These are phyloP conservation scores for Galendromus occidentalis DNA, from an alignment of 1,140 invertebrate genomes.

Conservation along the genomic window DNA sequence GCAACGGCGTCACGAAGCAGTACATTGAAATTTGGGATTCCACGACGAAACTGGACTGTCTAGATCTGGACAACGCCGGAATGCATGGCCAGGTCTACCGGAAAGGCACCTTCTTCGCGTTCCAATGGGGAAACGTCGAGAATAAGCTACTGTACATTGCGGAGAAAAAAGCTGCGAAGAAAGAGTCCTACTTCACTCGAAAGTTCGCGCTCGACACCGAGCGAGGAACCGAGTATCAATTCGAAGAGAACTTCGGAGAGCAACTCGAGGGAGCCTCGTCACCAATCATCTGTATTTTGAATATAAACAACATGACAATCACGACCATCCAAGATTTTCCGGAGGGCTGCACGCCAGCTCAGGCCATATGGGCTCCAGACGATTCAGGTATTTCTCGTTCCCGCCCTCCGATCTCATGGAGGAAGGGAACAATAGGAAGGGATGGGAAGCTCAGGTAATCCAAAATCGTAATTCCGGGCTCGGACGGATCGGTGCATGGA, in stretches of 20 bases:
- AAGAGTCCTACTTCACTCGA: not conserved
- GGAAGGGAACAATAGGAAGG: too few relatives aligned
- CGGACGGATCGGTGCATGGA: too few relatives aligned
- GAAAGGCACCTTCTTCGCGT: not conserved
- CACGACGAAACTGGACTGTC: not conserved
- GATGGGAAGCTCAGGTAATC: too few relatives aligned
- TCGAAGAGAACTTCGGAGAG: not conserved
- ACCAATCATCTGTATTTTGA: not conserved
- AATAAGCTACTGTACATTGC: slow-evolving; percentile 5
- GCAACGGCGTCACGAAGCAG: not conserved
- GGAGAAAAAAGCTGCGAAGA: not conserved
- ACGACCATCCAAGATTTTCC: not conserved
- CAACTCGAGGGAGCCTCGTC: not conserved
- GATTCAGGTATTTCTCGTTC: not conserved
- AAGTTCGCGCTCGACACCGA: slow-evolving; percentile 1
- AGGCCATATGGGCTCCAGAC: slow-evolving; percentile 2
- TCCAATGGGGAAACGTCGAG: slow-evolving; percentile 3
- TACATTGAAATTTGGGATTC: slow-evolving; percentile 8
- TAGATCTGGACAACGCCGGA: not conserved
- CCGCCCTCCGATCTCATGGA: too few relatives aligned
- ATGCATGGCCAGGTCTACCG: not conserved
- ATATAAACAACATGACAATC: not conserved
- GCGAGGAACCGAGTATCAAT: slow-evolving; percentile 2
- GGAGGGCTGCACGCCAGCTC: not conserved
- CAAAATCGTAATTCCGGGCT: too few relatives aligned